These are phyloP conservation scores for Lucifuga dentata DNA, from an alignment of 2,113 vertebrate genomes.

Conservation along the genomic window DNA sequence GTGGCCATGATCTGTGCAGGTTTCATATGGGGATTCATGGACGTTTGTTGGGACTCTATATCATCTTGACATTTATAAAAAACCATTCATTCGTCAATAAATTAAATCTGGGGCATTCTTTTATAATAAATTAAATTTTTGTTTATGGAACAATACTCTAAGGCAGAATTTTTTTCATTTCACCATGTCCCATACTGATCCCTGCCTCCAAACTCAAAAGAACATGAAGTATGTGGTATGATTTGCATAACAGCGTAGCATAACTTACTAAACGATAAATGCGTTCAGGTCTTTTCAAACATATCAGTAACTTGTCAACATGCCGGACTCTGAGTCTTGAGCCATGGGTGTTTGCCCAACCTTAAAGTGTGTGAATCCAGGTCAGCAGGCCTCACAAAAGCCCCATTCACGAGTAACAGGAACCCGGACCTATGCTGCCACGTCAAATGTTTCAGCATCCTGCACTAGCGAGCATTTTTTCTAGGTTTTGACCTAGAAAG, in stretches of 20 bases:
- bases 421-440: constrained; percentile 51
- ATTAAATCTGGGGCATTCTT: constrained; percentile 1
- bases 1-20: constrained; percentile 29
- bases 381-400: constrained; percentile 71
- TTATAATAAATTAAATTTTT: background rate
- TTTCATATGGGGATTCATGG: background rate
- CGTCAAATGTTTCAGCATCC: constrained; percentile 47
- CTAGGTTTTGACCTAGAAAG: background rate
- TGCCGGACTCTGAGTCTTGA: constrained; percentile 7
- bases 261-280: background rate
- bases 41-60: background rate
- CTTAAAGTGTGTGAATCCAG: constrained; percentile 19
- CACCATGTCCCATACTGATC: background rate
- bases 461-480: constrained; percentile 19
- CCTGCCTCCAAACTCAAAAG: background rate
- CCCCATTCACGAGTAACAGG: constrained; percentile 62
- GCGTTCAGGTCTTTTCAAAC: background rate
- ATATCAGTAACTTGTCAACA: constrained; percentile 8
- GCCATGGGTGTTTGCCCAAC: constrained; percentile 53
- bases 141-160: background rate
- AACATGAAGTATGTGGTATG: no score
- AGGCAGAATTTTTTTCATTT: background rate
- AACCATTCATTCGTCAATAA: background rate
- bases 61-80: background rate
- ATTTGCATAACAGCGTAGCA: background rate